Evolutionary conservation across 2,113 vertebrate genomes (phyloP).

Genomic region (Calyptomena viridis): DNA sequence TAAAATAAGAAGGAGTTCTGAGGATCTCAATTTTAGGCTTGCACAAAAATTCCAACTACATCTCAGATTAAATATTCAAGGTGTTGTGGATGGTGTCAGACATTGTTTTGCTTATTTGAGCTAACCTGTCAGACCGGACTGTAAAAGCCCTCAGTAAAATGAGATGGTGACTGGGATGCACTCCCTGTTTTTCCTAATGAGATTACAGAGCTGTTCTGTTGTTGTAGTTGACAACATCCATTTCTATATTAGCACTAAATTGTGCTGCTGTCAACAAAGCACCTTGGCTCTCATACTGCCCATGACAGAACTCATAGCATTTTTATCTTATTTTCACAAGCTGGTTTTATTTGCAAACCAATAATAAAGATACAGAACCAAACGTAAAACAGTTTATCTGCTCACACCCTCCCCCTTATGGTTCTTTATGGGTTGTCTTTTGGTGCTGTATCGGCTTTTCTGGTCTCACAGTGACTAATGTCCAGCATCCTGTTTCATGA

Average conservation of each 20-base stretch:
- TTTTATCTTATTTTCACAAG: not conserved
- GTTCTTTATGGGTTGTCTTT: not conserved
- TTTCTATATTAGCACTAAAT: not conserved
- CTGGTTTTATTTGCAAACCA: not conserved
- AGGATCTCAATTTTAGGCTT: not conserved
- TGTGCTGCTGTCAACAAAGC: not conserved
- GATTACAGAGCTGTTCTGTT: not conserved
- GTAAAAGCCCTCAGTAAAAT: not conserved
- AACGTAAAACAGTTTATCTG: not conserved
- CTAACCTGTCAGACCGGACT: not conserved
- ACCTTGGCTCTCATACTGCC: not conserved
- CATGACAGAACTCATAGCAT: not conserved
- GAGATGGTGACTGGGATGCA: too few species aligned
- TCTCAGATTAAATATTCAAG: not conserved
- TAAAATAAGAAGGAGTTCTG: not conserved
- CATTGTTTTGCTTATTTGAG: not conserved
- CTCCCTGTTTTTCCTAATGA: not conserved
- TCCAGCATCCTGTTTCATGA: not conserved
- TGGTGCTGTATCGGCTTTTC: not conserved
- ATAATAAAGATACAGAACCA: not conserved
- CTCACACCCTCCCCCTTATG: not conserved
- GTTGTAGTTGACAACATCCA: not conserved
- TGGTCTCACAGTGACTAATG: not conserved
- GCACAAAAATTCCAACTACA: not conserved
- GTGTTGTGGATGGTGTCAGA: not conserved